Conservation (phyloP, 2,888 invertebrate genomes). For the Amphipyra berbera region DNA sequence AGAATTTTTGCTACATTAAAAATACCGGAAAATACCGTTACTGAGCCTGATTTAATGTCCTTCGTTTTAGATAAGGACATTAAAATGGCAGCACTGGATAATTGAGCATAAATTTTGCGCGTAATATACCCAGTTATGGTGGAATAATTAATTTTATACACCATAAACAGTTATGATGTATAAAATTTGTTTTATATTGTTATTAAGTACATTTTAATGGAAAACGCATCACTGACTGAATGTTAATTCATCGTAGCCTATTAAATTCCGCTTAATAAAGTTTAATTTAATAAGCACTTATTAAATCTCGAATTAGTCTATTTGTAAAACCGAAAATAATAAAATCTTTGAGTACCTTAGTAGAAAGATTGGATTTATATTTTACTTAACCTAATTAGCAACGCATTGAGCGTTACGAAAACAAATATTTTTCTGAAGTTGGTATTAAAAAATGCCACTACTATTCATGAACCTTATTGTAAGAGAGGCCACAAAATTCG, state of each 20-base stretch:
- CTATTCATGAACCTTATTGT: constrained; percentile 30
- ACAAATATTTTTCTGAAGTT: constrained; percentile 1
- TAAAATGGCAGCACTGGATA: constrained; percentile 16
- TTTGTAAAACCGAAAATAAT: neutral
- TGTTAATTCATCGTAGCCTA: neutral
- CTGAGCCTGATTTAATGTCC: constrained; percentile 3
- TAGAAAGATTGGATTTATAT: neutral
- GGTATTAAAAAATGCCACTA: constrained; percentile 1
- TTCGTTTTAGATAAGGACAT: constrained; percentile 7
- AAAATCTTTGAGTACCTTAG: neutral
- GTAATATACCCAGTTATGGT: constrained; percentile 1
- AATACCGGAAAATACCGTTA: constrained; percentile 19
- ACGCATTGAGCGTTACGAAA: neutral
- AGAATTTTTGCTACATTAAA: constrained; percentile 5
- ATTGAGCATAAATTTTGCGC: constrained; percentile 15
- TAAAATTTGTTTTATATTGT: constrained; percentile 1
- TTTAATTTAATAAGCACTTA: neutral
- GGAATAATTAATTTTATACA: no score
- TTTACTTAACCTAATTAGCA: neutral
- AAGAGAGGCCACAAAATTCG: constrained; percentile 36
- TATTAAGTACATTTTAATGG: constrained; percentile 8
- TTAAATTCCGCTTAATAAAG: no score
- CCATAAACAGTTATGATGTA: no score
- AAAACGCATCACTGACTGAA: neutral
- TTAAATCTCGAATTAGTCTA: neutral